Base-by-base conservation (phyloP, 2,113 vertebrate genomes). In the Chloroceryle aenea region DNA sequence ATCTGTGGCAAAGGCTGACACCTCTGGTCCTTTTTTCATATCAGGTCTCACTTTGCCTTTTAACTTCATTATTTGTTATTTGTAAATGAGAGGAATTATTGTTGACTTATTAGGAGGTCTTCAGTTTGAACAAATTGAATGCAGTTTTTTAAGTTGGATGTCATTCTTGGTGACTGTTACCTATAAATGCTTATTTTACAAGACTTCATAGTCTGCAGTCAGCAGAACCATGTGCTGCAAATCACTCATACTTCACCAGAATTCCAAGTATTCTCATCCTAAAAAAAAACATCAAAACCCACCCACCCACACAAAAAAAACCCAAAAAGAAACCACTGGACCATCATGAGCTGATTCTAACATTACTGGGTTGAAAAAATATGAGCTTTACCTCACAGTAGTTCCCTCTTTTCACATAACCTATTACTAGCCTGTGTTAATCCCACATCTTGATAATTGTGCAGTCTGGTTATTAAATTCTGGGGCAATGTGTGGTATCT, bases 401-500 rank as follows among this genome's bases (percentile, higher is more conserved):
- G 40, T 23, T 55, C 20, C 75, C 29, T 69, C 23, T 67, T 95
- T 50, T 93, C 83, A 45, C 42, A 45, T 52, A 91, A 74, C 47
- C 36, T 85, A 32, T 81, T 94, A 17, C 56, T 83, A 79, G 64
- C 52, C 48, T 87, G 14, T 62, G 93, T 92, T 93, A 93, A 95
- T 94, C 53, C 29, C n/a, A 40, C 20, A 56, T 77, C 61, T 20
- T 67, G 22, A 63, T 78, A 95, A 86, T 66, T 40, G n/a, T n/a
- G 71, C 67, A 84, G 47, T 43, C 74, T 53, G 30, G 66, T 79
- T 95, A 91, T 85, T 94, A 87, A 76, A 93, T 87, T 97, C 55
- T 94, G 73, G 56, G 80, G 45, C 92, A 95, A 78, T 80, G 87
- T 93, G 87, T 96, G 91, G 66, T 93, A 97, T 82, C 75, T 96